Evolutionary conservation across 1,140 invertebrate species (phyloP), one percentile per base, ranked within the genome.

Genomic region (Pogonomyrmex californicus): DNA sequence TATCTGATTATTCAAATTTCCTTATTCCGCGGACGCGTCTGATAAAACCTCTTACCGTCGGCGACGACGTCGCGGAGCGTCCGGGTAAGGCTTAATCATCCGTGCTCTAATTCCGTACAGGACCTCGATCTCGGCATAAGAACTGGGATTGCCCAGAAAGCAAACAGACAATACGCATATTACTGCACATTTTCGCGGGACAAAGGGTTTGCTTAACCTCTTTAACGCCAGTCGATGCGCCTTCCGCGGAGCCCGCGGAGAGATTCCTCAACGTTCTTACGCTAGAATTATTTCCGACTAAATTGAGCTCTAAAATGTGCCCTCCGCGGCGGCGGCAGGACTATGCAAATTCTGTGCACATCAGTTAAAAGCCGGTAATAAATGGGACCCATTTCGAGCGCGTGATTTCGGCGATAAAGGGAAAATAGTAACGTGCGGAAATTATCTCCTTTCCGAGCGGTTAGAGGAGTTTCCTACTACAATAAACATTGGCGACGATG

Each of bases 1-100:
- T 85, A 85, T 63, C 73, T 58, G 71, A 85, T 85, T 85, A 85
- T 85, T 85, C 60, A 85, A 85, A 85, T 85, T 85, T 36, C 14
- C 71, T 47, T 73, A 82, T 73, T 65, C 51, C 30, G 38, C 51
- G 66, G 66, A 82, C 66, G 66, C 79, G 79, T 54, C 14, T 73
- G 79, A 82, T 82, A 73, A 82, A 82, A 82, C 66, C 66, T 44
- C 30, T 58, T 71, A 58, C 44, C 36, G 6, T 82, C 23, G 12
- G 47, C 23, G 62, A 51, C 51, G 78, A 71, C 41, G 60, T 41
- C 60, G n/a, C 73, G 56, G n/a, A 30, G 54, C 38, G 10, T n/a
- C 33, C 33, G 30, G 66, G 38, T 82, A 36, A 82, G 79, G 3
- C 41, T 82, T 82, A 82, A 82, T 82, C 66, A 82, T 81, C 51